Base-by-base conservation (phyloP, 1,140 invertebrate genomes). In the Amyelois transitella region DNA sequence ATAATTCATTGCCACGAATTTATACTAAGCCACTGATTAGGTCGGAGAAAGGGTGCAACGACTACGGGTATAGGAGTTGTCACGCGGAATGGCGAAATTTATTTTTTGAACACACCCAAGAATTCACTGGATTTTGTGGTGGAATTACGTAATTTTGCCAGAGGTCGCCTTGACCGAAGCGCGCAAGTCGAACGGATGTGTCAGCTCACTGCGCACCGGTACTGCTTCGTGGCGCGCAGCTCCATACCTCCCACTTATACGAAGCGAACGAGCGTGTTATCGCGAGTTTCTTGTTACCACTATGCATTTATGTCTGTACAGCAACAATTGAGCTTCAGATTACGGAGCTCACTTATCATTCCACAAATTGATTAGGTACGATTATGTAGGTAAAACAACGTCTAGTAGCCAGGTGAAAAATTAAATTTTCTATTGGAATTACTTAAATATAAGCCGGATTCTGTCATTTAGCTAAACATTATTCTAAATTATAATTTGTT, bases 81-180 rank as follows among this genome's bases (percentile, higher is more conserved):
- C 59, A 62, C 63, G 69, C 61, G 65, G 66, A 74, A 66, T 75
- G 74, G 60, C 62, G 62, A 69, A 70, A 72, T 72, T 44, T 80
- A 64, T 74, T 78, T 65, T 72, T 66, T 61, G 75, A 84, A 84
- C 84, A 87, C 84, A 87, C 84, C 84, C 84, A 72, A 74, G 70
- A 74, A 58, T 69, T 56, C 64, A 72, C 79, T 79, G 58, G 70
- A 69, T 75, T 82, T 80, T 79, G 44, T 61, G 67, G 62, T 77
- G 69, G 77, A 83, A 83, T 88, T 88, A 88, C 81, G 85, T 88
- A 88, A 88, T 85, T 80, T 82, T 60, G 62, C 60, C 65, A 87
- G 81, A 87, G 78, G 82, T 86, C 84, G 81, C 80, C 76, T 75
- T 75, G 76, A 72, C 75, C 74, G 78, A 64, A 58, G 67, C 76